These are phyloP conservation scores for Kryptopterus vitreolus DNA, from an alignment of 2,797 vertebrate genomes.

Conservation along the genomic window DNA sequence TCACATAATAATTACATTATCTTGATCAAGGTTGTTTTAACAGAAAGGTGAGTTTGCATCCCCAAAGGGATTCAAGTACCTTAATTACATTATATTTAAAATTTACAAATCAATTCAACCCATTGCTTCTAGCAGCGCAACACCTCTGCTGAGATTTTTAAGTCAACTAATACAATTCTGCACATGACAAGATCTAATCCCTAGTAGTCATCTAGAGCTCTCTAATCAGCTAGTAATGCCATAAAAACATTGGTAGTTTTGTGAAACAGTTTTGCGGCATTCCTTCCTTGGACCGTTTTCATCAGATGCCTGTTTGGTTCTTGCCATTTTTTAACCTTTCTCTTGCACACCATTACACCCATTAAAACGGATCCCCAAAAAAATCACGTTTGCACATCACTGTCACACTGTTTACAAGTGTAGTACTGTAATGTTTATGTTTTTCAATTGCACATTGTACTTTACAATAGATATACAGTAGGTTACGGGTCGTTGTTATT, in stretches of 20 bases:
- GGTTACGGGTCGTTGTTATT: too few species aligned
- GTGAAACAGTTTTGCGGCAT: too few species aligned
- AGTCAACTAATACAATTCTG: not conserved
- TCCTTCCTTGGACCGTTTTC: too few species aligned
- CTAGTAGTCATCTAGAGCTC: not conserved
- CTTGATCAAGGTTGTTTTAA: not conserved
- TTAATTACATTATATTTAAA: not conserved
- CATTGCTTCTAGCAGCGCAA: not conserved
- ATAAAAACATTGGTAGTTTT: not conserved
- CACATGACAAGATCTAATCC: not conserved
- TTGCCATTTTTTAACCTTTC: too few species aligned
- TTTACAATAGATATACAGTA: too few species aligned
- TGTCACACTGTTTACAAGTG: too few species aligned
- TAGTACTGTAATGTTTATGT: too few species aligned
- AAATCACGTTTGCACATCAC: too few species aligned
- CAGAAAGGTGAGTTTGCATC: not conserved
- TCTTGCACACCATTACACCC: too few species aligned
- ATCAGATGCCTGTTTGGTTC: too few species aligned
- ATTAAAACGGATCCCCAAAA: too few species aligned
- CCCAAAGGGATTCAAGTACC: not conserved
- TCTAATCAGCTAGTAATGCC: not conserved
- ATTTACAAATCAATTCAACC: not conserved
- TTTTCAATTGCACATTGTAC: too few species aligned
- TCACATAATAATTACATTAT: not conserved
- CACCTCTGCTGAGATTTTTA: not conserved